Evolutionary conservation across 2,113 vertebrate genomes (phyloP).

Genomic region (Sander lucioperca): DNA sequence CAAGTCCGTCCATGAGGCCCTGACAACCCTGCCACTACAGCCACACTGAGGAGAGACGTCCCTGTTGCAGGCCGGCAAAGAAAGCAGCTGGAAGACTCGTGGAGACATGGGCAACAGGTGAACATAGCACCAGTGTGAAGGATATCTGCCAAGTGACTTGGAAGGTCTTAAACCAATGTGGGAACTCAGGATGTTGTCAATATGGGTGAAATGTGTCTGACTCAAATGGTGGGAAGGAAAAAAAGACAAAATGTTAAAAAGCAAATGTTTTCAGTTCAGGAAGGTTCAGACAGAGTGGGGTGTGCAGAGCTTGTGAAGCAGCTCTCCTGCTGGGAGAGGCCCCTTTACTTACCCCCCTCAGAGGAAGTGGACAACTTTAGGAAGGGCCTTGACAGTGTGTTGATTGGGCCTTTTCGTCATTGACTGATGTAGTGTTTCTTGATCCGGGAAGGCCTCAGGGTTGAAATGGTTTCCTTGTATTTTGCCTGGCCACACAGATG

Average conservation of each 20-base stretch:
- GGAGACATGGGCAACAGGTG: slow-evolving; percentile 57
- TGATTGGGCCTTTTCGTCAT: slow-evolving; percentile 81
- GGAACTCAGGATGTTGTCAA: slow-evolving; percentile 59
- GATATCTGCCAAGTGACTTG: slow-evolving; percentile 42
- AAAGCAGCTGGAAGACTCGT: slow-evolving; percentile 52
- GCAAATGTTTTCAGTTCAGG: slow-evolving; percentile 56
- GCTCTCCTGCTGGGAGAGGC: slow-evolving; percentile 39
- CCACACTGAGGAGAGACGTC: slow-evolving; percentile 30
- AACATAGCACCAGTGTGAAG: slow-evolving; percentile 53
- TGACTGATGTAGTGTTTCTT: slow-evolving; percentile 71
- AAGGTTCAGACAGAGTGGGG: slow-evolving; percentile 47
- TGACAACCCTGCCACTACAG: slow-evolving; percentile 56
- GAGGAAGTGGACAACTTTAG: slow-evolving; percentile 70
- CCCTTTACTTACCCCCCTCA: slow-evolving; percentile 46
- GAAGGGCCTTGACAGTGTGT: slow-evolving; percentile 71
- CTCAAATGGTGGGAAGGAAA: slow-evolving; percentile 52
- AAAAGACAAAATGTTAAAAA: slow-evolving; percentile 45
- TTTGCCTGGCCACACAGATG: slow-evolving; percentile 86
- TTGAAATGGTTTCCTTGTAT: slow-evolving; percentile 81
- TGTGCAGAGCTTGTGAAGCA: slow-evolving; percentile 23
- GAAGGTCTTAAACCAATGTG: slow-evolving; percentile 55
- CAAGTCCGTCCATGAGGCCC: slow-evolving; percentile 67
- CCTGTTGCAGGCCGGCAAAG: slow-evolving; percentile 20
- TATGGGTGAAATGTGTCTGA: slow-evolving; percentile 42
- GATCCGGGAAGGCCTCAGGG: slow-evolving; percentile 71